Conservation (phyloP, 1,140 invertebrate species). For the Trissolcus basalis region DNA sequence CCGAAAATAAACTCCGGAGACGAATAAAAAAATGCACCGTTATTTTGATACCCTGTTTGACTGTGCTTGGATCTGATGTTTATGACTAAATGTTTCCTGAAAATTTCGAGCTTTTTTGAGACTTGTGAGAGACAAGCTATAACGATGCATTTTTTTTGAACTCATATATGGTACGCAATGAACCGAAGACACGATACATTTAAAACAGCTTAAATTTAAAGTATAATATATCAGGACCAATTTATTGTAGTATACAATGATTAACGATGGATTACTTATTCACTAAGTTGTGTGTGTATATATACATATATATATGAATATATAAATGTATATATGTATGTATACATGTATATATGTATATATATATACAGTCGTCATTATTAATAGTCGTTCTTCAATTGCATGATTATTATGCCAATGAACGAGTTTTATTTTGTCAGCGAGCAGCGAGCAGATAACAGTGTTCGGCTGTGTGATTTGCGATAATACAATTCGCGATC, state of each 20-base stretch:
- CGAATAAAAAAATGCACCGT: constrained; percentile 20
- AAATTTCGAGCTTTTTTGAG: too few relatives aligned
- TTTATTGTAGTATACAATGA: constrained; percentile 37
- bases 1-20: constrained; percentile 36
- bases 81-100: too few relatives aligned
- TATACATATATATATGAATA: too few relatives aligned
- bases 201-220: too few relatives aligned
- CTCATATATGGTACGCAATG: too few relatives aligned
- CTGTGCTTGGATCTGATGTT: too few relatives aligned
- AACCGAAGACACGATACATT: too few relatives aligned
- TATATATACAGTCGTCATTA: constrained; percentile 7
- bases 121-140: too few relatives aligned
- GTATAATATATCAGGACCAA: constrained; percentile 41
- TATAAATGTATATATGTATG: too few relatives aligned
- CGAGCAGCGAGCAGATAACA: constrained; percentile 53
- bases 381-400: constrained; percentile 38
- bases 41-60: background rate
- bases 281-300: too few relatives aligned
- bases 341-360: too few relatives aligned
- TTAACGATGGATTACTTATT: constrained; percentile 42
- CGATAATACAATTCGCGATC: constrained; percentile 26
- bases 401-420: constrained; percentile 18
- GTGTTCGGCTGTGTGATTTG: constrained; percentile 28
- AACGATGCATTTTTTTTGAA: constrained; percentile 15
- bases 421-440: constrained; percentile 35